phyloP scores from a whole-genome alignment of 2,888 invertebrate genomes.

The Beris chalybata region DNA sequence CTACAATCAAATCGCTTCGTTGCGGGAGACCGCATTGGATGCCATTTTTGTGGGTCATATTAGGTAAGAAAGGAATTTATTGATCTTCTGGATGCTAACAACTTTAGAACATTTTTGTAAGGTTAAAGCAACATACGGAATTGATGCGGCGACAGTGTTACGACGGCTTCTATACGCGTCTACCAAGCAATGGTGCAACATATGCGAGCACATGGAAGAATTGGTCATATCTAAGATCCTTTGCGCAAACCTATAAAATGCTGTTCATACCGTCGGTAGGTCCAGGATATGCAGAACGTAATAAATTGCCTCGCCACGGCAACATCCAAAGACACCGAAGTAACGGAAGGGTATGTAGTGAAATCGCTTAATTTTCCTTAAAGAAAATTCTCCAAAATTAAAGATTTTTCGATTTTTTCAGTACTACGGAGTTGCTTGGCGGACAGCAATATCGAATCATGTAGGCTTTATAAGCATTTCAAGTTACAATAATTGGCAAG shows the following conservation, averaged over 20 bases:
- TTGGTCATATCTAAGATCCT: constrained; percentile 60
- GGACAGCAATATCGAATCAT: constrained; percentile 61
- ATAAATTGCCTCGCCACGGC: constrained; percentile 56
- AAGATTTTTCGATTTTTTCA: constrained; percentile 35
- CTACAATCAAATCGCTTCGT: constrained; percentile 53
- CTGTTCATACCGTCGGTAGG: constrained; percentile 70
- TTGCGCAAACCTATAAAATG: constrained; percentile 62
- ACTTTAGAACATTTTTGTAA: constrained; percentile 33
- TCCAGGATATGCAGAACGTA: constrained; percentile 70
- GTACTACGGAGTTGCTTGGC: constrained; percentile 68
- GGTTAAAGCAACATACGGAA: constrained; percentile 57
- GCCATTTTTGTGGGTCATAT: constrained; percentile 63
- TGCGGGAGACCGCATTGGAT: constrained; percentile 60
- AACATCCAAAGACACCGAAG: constrained; percentile 54
- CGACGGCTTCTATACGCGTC: constrained; percentile 67
- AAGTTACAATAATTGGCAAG: constrained; percentile 76
- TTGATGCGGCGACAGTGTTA: constrained; percentile 60
- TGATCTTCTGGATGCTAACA: too few relatives aligned
- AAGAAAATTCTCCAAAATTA: not conserved
- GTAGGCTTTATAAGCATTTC: constrained; percentile 66
- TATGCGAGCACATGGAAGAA: constrained; percentile 67
- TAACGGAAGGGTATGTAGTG: constrained; percentile 51
- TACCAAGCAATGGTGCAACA: constrained; percentile 66
- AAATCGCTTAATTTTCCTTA: not conserved
- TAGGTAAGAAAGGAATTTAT: constrained; percentile 44